These are phyloP conservation scores for Cyanocitta stelleri DNA, from an alignment of 2,113 vertebrate species.

Conservation along the genomic window DNA sequence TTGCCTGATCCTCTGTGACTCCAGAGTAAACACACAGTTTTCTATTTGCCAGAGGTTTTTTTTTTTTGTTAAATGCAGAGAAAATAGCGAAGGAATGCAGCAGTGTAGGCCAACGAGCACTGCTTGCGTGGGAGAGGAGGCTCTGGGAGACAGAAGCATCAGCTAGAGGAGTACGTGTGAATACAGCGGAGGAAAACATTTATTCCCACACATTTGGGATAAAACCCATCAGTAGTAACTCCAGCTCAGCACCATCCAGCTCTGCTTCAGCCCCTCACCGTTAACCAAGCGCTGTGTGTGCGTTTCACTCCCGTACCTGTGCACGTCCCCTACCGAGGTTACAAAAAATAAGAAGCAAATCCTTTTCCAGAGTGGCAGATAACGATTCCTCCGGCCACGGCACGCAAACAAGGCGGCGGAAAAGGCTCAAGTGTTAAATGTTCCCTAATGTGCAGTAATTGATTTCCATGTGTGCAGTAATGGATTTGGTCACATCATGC, in stretches of 20 bases:
- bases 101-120: not conserved
- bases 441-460: slow-evolving; percentile 64
- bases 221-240: not conserved
- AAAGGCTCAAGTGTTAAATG: slow-evolving; percentile 60
- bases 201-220: not conserved
- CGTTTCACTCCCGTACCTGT: rapidly evolving
- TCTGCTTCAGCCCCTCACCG: not conserved
- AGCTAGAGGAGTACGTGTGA: not conserved
- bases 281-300: rapidly evolving
- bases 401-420: slow-evolving; percentile 23
- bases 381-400: slow-evolving; percentile 11
- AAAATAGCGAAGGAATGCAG: not conserved
- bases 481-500: slow-evolving; percentile 41
- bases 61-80: not conserved
- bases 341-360: not conserved
- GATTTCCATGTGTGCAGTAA: slow-evolving; percentile 61
- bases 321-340: not conserved
- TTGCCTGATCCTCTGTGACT: not conserved
- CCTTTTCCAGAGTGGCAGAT: slow-evolving; percentile 18
- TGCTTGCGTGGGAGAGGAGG: not conserved
- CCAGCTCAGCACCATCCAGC: not conserved
- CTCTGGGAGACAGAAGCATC: not conserved
- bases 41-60: not conserved
- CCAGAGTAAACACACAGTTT: rapidly evolving
- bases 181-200: not conserved